Conservation (phyloP, 2,888 invertebrate species). For the Elmis aenea region DNA sequence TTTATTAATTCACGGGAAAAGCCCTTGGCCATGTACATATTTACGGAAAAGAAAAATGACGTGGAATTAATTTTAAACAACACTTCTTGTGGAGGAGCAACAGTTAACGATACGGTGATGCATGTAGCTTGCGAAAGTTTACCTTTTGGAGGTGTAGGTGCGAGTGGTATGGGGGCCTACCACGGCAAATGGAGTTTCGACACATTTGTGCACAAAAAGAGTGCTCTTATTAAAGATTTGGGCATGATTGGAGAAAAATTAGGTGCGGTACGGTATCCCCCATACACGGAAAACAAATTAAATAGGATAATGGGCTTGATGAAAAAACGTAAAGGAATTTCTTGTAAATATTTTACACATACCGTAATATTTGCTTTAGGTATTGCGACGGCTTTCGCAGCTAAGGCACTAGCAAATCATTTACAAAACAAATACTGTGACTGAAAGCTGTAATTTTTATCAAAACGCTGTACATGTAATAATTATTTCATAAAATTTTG, state of each 20-base stretch:
- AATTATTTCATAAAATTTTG: too few species aligned
- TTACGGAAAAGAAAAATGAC: constrained; percentile 59
- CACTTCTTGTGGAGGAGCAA: constrained; percentile 74
- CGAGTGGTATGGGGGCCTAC: constrained; percentile 89
- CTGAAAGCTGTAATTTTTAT: constrained; percentile 83
- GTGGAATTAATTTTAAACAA: constrained; percentile 60
- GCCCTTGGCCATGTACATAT: constrained; percentile 84
- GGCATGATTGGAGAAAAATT: constrained; percentile 64
- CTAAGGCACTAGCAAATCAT: constrained; percentile 32
- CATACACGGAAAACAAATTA: constrained; percentile 71
- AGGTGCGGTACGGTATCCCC: constrained; percentile 71
- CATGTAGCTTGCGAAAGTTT: constrained; percentile 80
- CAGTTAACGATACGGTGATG: constrained; percentile 82
- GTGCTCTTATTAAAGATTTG: constrained; percentile 67
- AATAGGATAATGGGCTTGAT: constrained; percentile 51
- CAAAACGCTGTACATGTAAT: constrained; percentile 97
- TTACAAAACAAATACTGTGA: background rate
- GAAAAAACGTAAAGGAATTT: constrained; percentile 58
- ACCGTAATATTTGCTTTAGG: constrained; percentile 64
- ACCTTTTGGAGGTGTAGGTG: constrained; percentile 95
- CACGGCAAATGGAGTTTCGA: constrained; percentile 89
- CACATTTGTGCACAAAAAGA: constrained; percentile 89
- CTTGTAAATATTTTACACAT: constrained; percentile 59
- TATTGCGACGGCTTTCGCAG: constrained; percentile 56
- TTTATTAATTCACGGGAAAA: constrained; percentile 86